Evolutionary conservation across 2,113 vertebrate species (phyloP), one percentile per base, ranked within the genome.

Genomic region (Myrmecobius fasciatus): DNA sequence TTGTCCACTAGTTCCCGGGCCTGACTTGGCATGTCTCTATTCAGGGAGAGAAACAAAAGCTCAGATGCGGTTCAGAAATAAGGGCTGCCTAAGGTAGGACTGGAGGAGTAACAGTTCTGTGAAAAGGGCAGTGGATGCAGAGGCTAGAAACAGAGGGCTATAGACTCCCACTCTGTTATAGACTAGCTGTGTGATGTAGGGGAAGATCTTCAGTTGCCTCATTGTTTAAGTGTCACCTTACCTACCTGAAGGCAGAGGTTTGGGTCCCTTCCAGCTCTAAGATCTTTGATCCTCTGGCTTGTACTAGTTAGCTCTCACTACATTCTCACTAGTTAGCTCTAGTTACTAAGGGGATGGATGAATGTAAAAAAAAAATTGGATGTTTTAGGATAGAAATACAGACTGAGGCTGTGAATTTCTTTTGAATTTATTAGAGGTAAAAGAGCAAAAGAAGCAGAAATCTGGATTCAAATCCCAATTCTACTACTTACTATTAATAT

Each of bases 21-120:
- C 98, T 99, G 99, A 25, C 53, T 96, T 22, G 99, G 98, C 98
- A 99, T 98, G 94, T 98, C 98, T 25, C 99, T 99, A 95, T 51
- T 31, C 6, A 90, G 43, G 94, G 17, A 95, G 52, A 54, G 26
- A 97, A 90, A 97, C 83, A 95, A n/a, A 43, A 25, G 0, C 2
- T 96, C 9, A 97, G 90, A 52, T 49, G 6, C 0, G 2, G 25
- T 36, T 89, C 25, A 28, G 0, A 12, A 90, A 8, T 17, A 9
- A 53, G 88, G 26, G 51, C 7, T 83, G 47, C 52, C n/a, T n/a
- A 31, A 60, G 1, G 8, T 3, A 67, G 56, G 12, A 11, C 31
- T 31, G 56, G 31, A 36, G 31, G 56, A 5, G 12, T 28, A 31
- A 67, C 14, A 11, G 31, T 36, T 67, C 28, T 36, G 28, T 60